Evolutionary conservation across 2,113 vertebrate genomes (phyloP), one percentile per base, ranked within the genome.

Genomic region (Chloebia gouldiae): DNA sequence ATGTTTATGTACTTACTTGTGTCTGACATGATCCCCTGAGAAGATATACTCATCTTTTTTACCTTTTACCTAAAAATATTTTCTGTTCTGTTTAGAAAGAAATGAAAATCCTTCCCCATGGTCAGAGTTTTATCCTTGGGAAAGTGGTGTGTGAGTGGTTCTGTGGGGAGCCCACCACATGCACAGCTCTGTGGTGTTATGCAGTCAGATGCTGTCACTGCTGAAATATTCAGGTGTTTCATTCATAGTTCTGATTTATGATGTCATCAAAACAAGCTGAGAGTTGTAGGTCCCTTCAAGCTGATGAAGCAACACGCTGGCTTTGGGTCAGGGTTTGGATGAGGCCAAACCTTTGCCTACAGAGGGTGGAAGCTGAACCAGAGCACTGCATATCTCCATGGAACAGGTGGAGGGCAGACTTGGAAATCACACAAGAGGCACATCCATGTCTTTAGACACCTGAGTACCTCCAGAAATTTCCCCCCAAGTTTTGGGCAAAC

Each of bases 381-480:
- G 27, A 51, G 39, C 1, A 0, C 15, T 57, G n/a, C 7, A 1
- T 2, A 9, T 44, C 73, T 54, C 10, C 1, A 0, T 17, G 35
- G 40, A 31, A 28, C 3, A 11, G 44, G 13, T 6, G 42, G 24
- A 23, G 23, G 6, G 42, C 56, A 35, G 5, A 1, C 12, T 7
- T 15, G 56, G 18, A 66, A 61, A 40, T 19, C 68, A n/a, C 35
- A 2, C 0, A 0, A 31, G 37, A 18, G 45, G 18, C 15, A 40
- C 1, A 0, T 11, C 23, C 7, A 3, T 33, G 10, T 28, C 63
- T 57, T 37, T 21, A 12, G 45, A 15, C 27, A n/a, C 14, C 27
- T 13, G 1, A 0, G 8, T 57, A 14, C 60, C 50, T 54, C 37
- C 24, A 17, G 49, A 24, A 31, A 28, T 61, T 65, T 50, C 23